These are phyloP conservation scores for Shinisaurus crocodilurus DNA, from an alignment of 2,113 vertebrate genomes.

Conservation along the genomic window DNA sequence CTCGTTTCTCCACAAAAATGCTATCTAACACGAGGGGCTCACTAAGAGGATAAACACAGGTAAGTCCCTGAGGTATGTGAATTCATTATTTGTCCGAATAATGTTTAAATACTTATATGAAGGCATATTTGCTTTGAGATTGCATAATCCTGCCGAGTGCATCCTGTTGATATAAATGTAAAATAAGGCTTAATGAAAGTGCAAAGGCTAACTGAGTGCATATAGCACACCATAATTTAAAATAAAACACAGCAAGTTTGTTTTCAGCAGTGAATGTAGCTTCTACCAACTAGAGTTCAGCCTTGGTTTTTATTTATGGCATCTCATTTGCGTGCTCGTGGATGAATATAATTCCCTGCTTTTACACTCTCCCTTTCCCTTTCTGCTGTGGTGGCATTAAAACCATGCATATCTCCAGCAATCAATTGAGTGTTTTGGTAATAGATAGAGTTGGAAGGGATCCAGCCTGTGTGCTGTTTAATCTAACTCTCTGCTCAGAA, in stretches of 20 bases:
- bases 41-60: not conserved
- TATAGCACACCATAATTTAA: not conserved
- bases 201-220: not conserved
- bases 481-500: not conserved
- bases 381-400: not conserved
- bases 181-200: rapidly evolving
- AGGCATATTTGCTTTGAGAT: not conserved
- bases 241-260: not conserved
- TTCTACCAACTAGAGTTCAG: not conserved
- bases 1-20: no score
- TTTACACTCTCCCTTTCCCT: not conserved
- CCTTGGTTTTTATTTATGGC: not conserved
- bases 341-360: not conserved
- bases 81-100: not conserved
- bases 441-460: not conserved
- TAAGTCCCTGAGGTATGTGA: not conserved
- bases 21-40: not conserved
- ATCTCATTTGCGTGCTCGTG: not conserved
- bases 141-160: not conserved
- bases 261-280: constrained; percentile 5
- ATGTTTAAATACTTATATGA: not conserved
- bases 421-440: not conserved
- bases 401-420: not conserved
- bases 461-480: not conserved
- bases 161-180: not conserved